phyloP scores from a whole-genome alignment of 2,797 vertebrate genomes.

The Aldrovandia affinis region DNA sequence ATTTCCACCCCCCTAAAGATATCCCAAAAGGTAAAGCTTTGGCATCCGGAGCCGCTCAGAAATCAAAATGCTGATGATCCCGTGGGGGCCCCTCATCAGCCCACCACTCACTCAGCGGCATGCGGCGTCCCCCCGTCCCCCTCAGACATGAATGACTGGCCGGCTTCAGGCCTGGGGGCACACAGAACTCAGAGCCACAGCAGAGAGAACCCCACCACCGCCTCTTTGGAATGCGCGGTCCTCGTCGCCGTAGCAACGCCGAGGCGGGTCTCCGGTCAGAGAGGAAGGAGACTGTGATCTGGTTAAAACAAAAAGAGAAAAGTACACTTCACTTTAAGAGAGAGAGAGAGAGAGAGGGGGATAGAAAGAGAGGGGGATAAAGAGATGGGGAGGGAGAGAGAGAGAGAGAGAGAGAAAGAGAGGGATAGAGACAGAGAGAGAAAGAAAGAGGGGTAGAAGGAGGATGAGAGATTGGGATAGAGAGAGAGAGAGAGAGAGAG shows the following conservation, averaged over 20 bases:
- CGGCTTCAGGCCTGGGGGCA: conserved; percentile 22
- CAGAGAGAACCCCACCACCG: no score
- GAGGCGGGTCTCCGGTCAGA: conserved; percentile 39
- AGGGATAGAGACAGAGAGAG: no score
- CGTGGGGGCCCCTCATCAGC: conserved; percentile 66
- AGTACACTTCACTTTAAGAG: conserved; percentile 24
- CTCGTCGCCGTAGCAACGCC: conserved; percentile 45
- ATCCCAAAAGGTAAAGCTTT: conserved; percentile 51
- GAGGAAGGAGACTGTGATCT: conserved; percentile 52
- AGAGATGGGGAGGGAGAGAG: no score
- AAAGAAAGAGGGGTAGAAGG: no score
- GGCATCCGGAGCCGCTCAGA: conserved; percentile 76
- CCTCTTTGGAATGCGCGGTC: conserved; percentile 43
- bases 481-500: no score
- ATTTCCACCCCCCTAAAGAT: conserved; percentile 67
- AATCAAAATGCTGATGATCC: conserved; percentile 80
- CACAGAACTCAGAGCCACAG: conserved; percentile 36
- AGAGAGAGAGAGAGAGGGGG: neutral
- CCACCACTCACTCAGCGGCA: conserved; percentile 68
- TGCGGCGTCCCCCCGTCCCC: neutral
- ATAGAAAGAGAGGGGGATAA: no score
- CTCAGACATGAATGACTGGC: conserved; percentile 31
- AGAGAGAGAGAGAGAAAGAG: no score
- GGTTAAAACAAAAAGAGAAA: conserved; percentile 51
- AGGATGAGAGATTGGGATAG: no score